Base-by-base conservation (phyloP, 2,888 invertebrate genomes). In the Phlogophora meticulosa region DNA sequence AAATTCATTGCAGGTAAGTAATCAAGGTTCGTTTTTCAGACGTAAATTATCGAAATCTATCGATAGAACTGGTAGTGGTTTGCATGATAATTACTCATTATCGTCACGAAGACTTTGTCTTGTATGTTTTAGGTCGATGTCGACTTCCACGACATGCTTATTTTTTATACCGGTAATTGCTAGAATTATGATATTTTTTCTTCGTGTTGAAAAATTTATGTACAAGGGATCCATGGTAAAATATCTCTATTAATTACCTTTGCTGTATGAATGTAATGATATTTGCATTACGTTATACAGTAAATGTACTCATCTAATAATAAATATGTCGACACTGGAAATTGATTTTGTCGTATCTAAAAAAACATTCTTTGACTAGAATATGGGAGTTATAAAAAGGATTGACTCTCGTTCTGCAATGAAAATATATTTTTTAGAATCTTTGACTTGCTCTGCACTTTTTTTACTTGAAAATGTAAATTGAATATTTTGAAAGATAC, bases 91-190 rank as follows among this genome's bases (percentile, higher is more conserved):
- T 78, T 71, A 76, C 62, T 69, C 28, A 82, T 78, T 82, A 80
- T 65, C 43, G 64, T 56, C 83, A 86, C 85, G 86, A 83, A 81
- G 65, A 59, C 52, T 59, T 75, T 61, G 76, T 67, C 56, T 74
- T 74, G 70, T 61, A 70, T 38, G 46, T 84, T 84, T 82, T 69
- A 73, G 81, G 81, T 82, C 79, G 78, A 51, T 76, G 64, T 65
- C 53, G 62, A 71, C 61, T 38, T 71, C 52, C 32, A 56, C 22
- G 40, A 49, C 55, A 68, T 49, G 24, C 7, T 51, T 56, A 15
- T 38, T 74, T 61, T 60, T 60, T 60, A 24, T n/a, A 62, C 24
- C 48, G 1, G 1, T 17, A 51, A 46, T 28, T 36, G 22, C 22
- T 34, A 24, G 4, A 20, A 48, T 38, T 3, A 64, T 43, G 5